These are phyloP conservation scores for Morbakka virulenta DNA, from an alignment of 30 jellyfish, hydroid and myxozoan genomes.

Conservation along the genomic window DNA sequence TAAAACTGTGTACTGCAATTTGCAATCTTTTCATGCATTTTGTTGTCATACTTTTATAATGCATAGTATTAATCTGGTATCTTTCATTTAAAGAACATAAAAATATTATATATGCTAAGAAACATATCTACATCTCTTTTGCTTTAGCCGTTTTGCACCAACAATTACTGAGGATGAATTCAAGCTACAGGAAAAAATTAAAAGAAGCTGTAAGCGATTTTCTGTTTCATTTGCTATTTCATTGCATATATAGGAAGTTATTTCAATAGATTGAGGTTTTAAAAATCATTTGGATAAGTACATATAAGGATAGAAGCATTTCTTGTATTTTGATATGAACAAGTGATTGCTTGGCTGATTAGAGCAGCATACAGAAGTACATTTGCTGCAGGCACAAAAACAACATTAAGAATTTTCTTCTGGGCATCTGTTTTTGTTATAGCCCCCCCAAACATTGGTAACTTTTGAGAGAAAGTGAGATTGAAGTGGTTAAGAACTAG, in stretches of 20 bases:
- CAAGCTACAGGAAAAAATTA: slow-evolving; percentile 80
- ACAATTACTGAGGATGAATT: slow-evolving; percentile 79
- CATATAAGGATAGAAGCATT: no score
- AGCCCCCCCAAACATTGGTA: neutral
- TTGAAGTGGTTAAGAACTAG: no score
- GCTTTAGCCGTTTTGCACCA: slow-evolving; percentile 80
- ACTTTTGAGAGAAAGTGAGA: no score
- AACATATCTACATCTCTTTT: no score
- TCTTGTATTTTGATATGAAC: neutral
- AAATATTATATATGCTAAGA: no score
- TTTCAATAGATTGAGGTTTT: neutral
- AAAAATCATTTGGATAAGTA: neutral
- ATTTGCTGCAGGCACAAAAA: neutral
- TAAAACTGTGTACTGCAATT: neutral
- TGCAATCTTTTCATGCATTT: neutral
- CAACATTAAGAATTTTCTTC: neutral
- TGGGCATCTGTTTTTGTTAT: neutral
- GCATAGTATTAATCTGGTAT: neutral
- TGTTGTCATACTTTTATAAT: neutral
- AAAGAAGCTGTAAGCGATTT: slow-evolving; percentile 50
- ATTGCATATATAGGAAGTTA: neutral
- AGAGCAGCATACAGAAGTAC: neutral
- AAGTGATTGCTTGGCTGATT: neutral
- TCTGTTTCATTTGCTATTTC: neutral
- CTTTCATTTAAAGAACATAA: no score